A percentile compares a stretch with the other conserved stretches of the same genome.
phyloP scores from a whole-genome alignment of 1,140 invertebrate genomes.

The Anoplophora glabripennis region DNA sequence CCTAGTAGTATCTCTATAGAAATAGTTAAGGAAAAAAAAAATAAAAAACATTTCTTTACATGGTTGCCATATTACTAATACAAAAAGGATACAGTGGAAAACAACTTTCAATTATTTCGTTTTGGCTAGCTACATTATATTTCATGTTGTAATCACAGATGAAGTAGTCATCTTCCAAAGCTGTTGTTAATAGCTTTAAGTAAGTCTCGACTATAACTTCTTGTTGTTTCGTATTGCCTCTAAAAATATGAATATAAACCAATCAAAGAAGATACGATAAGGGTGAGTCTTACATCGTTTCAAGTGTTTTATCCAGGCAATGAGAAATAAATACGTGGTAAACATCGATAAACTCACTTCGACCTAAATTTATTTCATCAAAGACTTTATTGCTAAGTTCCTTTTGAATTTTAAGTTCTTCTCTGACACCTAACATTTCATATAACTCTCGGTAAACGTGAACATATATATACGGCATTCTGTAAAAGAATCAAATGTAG shows the following conservation, averaged over 20 bases:
- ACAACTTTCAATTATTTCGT: constrained; percentile 39
- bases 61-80: background rate
- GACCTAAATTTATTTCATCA: constrained; percentile 32
- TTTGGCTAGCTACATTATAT: constrained; percentile 29
- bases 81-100: constrained; percentile 37
- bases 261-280: background rate
- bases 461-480: constrained; percentile 38
- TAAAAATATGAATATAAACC: constrained; percentile 39
- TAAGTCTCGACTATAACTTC: constrained; percentile 56
- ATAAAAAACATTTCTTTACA: background rate
- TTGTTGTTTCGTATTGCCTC: constrained; percentile 50
- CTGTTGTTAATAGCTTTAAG: constrained; percentile 59
- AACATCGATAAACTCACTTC: constrained; percentile 38
- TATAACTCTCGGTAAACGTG: constrained; percentile 36
- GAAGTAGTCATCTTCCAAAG: constrained; percentile 64
- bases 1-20: constrained; percentile 40
- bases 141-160: constrained; percentile 65
- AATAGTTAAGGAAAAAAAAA: constrained; percentile 1
- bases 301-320: constrained; percentile 39
- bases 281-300: constrained; percentile 31
- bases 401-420: constrained; percentile 22
- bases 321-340: constrained; percentile 36
- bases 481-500: constrained; percentile 17
- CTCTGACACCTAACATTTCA: constrained; percentile 30
- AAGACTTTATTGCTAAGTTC: constrained; percentile 29